phyloP scores from a whole-genome alignment of 2,113 vertebrate genomes.

The Chlorodrepanis virens region DNA sequence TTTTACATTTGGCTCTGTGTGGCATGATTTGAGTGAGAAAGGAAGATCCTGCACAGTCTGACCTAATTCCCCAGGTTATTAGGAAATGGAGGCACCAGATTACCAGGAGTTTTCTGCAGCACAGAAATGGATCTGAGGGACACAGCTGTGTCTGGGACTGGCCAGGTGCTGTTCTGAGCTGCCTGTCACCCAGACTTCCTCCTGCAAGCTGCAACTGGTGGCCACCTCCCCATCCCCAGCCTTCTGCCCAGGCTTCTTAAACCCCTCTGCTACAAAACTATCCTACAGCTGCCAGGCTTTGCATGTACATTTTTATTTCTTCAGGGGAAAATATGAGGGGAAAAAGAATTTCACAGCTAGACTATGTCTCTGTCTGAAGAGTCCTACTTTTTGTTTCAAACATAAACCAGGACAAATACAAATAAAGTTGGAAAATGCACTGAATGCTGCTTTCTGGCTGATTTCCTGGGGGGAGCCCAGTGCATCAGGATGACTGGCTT shows the following conservation, averaged over 20 bases:
- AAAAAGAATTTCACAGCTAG: neutral
- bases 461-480: neutral
- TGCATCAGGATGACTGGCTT: neutral
- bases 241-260: neutral
- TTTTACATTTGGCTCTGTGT: neutral
- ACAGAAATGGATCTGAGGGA: neutral
- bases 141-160: neutral
- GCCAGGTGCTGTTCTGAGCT: neutral
- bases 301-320: neutral
- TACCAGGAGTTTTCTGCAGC: neutral
- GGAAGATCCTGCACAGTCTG: neutral
- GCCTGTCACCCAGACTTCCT: neutral
- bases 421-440: neutral
- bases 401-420: neutral
- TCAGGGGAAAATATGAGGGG: neutral
- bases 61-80: neutral
- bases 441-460: neutral
- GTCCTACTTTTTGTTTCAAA: neutral
- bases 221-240: neutral
- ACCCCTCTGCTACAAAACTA: neutral
- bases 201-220: neutral
- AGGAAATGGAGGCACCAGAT: fast-evolving
- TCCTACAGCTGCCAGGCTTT: neutral
- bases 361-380: neutral
- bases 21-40: neutral